A percentile compares a stretch with the other conserved stretches of the same genome.
Conservation (phyloP, 30 jellyfish, hydroid and myxozoan genomes). For the Cassiopea xamachana region DNA sequence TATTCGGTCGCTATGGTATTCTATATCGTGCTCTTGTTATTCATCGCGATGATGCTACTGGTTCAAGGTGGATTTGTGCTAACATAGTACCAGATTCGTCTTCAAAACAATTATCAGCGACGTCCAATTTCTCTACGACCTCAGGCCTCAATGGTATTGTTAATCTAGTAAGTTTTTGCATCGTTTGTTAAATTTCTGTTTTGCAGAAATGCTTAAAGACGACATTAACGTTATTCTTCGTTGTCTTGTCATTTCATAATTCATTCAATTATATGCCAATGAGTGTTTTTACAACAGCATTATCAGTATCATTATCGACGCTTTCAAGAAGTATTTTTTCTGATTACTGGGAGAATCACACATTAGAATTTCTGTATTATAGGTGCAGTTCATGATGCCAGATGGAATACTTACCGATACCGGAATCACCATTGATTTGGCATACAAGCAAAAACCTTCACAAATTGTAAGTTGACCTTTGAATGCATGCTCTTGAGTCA, state of each 20-base stretch:
- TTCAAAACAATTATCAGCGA: constrained; percentile 61
- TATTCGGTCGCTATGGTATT: constrained; percentile 80
- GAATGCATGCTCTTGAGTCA: not conserved
- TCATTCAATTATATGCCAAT: too few species aligned
- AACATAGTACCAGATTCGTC: constrained; percentile 64
- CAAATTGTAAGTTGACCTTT: not conserved
- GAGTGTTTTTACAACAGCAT: too few species aligned
- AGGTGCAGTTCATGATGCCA: constrained; percentile 62
- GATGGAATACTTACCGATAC: constrained; percentile 77
- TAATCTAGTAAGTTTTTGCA: constrained; percentile 46
- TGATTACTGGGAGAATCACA: not conserved
- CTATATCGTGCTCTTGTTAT: constrained; percentile 82
- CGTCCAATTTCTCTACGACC: constrained; percentile 59
- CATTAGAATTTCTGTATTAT: not conserved
- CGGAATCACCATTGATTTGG: constrained; percentile 41
- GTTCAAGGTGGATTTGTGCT: constrained; percentile 86
- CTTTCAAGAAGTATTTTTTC: not conserved
- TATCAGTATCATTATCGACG: not conserved
- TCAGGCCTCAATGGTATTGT: constrained; percentile 74
- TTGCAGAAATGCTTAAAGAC: not conserved
- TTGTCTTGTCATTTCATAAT: too few species aligned
- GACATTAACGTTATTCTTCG: too few species aligned
- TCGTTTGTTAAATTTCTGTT: not conserved
- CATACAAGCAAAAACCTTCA: constrained; percentile 26
- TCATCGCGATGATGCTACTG: constrained; percentile 71